Evolutionary conservation across 1,140 invertebrate genomes (phyloP).

Genomic region (Microvelia longipes): DNA sequence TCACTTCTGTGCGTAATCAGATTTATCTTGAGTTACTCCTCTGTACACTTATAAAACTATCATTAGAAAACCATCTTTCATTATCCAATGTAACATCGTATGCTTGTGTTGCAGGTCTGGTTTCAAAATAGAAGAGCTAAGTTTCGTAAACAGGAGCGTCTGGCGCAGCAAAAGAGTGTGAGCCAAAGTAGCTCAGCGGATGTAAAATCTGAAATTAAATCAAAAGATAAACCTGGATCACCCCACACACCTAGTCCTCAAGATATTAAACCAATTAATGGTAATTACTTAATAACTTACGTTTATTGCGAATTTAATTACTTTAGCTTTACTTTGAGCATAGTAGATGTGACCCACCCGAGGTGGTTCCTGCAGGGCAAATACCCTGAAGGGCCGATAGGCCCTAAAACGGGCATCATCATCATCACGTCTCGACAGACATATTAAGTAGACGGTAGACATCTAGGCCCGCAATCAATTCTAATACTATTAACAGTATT

Average conservation of each 20-base stretch:
- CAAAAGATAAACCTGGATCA: slow-evolving; percentile 18
- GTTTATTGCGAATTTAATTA: neutral
- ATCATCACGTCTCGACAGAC: neutral
- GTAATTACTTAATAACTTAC: slow-evolving; percentile 5
- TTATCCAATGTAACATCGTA: too few species aligned
- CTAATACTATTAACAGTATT: neutral
- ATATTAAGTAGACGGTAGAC: neutral
- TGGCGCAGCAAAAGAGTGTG: slow-evolving; percentile 55
- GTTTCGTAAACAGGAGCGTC: slow-evolving; percentile 78
- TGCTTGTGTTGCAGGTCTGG: slow-evolving; percentile 67
- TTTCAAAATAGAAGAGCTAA: slow-evolving; percentile 86
- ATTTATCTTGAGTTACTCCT: too few species aligned
- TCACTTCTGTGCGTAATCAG: too few species aligned
- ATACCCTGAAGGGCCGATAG: too few species aligned
- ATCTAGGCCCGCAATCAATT: too few species aligned
- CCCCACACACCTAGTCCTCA: slow-evolving; percentile 18
- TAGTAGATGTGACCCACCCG: too few species aligned
- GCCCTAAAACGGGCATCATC: too few species aligned
- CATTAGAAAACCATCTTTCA: too few species aligned
- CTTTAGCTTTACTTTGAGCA: too few species aligned
- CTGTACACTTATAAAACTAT: too few species aligned
- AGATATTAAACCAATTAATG: slow-evolving; percentile 21
- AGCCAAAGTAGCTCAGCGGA: slow-evolving; percentile 12
- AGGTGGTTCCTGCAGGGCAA: too few species aligned
- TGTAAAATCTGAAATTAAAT: slow-evolving; percentile 20